Conservation (phyloP, 2,113 vertebrate genomes). For the Lathamus discolor region DNA sequence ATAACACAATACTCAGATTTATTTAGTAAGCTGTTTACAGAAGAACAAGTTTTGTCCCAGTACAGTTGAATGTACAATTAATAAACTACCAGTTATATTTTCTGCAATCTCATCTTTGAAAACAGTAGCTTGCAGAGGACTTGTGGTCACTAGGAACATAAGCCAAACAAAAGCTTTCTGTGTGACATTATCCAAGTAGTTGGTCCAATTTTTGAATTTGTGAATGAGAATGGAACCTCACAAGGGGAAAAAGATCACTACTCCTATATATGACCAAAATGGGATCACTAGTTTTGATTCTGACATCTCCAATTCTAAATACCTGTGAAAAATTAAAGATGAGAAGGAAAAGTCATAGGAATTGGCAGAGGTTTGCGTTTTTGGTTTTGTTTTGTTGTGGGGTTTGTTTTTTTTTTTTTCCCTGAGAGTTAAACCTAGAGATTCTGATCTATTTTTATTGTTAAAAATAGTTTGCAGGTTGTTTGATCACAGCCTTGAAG, state of each 20-base stretch:
- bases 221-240: neutral
- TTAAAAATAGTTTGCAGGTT: neutral
- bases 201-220: neutral
- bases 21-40: neutral
- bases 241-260: neutral
- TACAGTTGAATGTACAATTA: neutral
- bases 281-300: neutral
- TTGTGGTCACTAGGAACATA: neutral
- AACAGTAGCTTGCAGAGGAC: neutral
- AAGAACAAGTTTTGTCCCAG: neutral
- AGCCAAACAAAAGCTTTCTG: neutral
- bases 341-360: neutral
- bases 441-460: neutral
- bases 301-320: neutral
- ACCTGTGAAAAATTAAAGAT: neutral
- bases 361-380: neutral
- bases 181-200: neutral
- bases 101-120: neutral
- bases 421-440: neutral
- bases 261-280: neutral
- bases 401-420: fast-evolving
- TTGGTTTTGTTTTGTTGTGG: no score
- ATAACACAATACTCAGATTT: neutral
- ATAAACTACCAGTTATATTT: neutral
- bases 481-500: neutral